Evolutionary conservation across 2,888 invertebrate species (phyloP).

Genomic region (Epistrophe grossulariae): DNA sequence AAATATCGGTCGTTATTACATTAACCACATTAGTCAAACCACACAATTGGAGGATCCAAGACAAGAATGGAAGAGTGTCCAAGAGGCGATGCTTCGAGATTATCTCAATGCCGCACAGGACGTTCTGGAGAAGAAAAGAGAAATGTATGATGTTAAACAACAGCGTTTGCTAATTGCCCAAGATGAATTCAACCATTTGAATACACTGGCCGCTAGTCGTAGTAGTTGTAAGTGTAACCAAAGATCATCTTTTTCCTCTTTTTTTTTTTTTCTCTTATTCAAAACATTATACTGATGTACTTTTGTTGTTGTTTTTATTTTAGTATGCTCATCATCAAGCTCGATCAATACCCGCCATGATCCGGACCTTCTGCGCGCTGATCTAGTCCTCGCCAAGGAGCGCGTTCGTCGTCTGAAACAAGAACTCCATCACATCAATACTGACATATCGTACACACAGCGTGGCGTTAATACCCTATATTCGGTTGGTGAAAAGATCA

Average conservation of each 20-base stretch:
- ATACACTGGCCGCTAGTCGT: constrained; percentile 94
- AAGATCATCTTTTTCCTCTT: neutral
- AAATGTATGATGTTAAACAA: constrained; percentile 97
- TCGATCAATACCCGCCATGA: constrained; percentile 96
- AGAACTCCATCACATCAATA: constrained; percentile 95
- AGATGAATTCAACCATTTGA: constrained; percentile 97
- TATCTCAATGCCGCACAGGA: constrained; percentile 98
- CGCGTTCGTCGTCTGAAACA: constrained; percentile 94
- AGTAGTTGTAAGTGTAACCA: constrained; percentile 91
- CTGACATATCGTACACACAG: constrained; percentile 96
- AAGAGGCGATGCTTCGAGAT: constrained; percentile 98
- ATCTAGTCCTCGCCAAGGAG: constrained; percentile 94
- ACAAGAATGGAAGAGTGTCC: constrained; percentile 97
- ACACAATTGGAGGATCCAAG: constrained; percentile 98
- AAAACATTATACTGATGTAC: neutral
- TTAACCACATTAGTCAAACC: constrained; percentile 97
- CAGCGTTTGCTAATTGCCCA: constrained; percentile 96
- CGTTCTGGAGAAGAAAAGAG: constrained; percentile 97
- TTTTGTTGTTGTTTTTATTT: constrained; percentile 77
- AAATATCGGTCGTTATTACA: constrained; percentile 97
- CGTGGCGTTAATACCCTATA: constrained; percentile 96
- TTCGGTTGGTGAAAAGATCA: constrained; percentile 88
- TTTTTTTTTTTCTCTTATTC: constrained; percentile 50
- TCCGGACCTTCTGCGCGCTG: constrained; percentile 95
- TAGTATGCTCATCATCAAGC: constrained; percentile 94